Percentiles rank a stretch among this genome's conserved stretches.
Conservation (phyloP, 2,797 vertebrate genomes). For the Lemur catta region DNA sequence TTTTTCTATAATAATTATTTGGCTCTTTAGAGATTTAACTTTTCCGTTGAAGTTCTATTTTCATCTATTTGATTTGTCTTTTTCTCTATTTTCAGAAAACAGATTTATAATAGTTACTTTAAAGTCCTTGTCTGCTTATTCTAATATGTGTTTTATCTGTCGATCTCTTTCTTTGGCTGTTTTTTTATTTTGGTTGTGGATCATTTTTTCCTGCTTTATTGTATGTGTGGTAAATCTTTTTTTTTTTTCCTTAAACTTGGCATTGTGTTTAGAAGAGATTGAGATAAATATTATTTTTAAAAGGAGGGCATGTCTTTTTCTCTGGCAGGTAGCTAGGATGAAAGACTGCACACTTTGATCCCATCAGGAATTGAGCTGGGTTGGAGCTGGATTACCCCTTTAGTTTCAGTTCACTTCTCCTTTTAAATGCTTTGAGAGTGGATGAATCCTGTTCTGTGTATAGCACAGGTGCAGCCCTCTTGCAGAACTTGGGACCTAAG, state of each 20-base stretch:
- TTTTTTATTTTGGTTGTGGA: background rate
- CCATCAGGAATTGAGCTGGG: background rate
- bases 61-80: background rate
- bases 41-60: conserved; percentile 17
- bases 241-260: background rate
- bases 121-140: background rate
- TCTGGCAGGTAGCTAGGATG: background rate
- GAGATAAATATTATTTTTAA: conserved; percentile 18
- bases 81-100: background rate
- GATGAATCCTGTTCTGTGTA: background rate
- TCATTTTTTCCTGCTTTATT: conserved; percentile 33
- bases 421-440: background rate
- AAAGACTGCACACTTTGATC: background rate
- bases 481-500: background rate
- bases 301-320: background rate
- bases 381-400: background rate
- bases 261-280: conserved; percentile 3
- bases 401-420: conserved; percentile 10
- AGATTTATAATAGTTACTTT: background rate
- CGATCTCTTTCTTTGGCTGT: background rate
- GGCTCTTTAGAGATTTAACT: background rate
- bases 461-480: background rate
- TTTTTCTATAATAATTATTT: background rate
- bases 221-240: background rate
- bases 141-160: background rate